Conservation (phyloP, 2,888 invertebrate genomes). For the Tipula lateralis region DNA sequence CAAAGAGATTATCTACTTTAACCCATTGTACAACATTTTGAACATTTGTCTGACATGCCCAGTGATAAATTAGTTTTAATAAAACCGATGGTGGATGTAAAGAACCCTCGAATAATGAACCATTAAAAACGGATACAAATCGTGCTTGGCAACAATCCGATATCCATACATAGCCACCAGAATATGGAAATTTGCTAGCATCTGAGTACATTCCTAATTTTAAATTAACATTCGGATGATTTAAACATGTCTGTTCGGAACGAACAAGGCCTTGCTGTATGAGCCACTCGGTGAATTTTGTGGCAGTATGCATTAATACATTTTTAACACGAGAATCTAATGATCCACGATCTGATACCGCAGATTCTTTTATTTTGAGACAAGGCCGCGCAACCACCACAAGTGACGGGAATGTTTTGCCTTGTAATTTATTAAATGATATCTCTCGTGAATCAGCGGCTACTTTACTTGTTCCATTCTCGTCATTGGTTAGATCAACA, state of each 20-base stretch:
- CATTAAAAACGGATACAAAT: constrained; percentile 81
- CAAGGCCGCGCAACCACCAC: constrained; percentile 79
- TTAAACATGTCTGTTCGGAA: constrained; percentile 70
- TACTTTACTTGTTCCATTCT: constrained; percentile 51
- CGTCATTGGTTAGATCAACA: constrained; percentile 61
- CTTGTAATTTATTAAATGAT: constrained; percentile 67
- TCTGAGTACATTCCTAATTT: constrained; percentile 82
- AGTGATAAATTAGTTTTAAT: constrained; percentile 81
- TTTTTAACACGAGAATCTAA: constrained; percentile 77
- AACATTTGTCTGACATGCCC: constrained; percentile 86
- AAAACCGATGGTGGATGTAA: constrained; percentile 78
- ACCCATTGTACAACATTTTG: constrained; percentile 88
- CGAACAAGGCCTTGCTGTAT: constrained; percentile 78
- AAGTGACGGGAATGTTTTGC: constrained; percentile 80
- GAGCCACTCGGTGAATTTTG: constrained; percentile 85
- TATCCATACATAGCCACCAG: constrained; percentile 89
- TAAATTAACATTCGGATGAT: constrained; percentile 63
- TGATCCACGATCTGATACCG: constrained; percentile 56
- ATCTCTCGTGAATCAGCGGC: constrained; percentile 67
- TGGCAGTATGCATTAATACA: constrained; percentile 73
- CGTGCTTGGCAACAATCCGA: constrained; percentile 80
- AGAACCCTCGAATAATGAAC: constrained; percentile 81
- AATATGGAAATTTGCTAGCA: constrained; percentile 76
- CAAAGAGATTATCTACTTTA: constrained; percentile 66
- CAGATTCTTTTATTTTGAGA: constrained; percentile 63